Percentiles rank a stretch among this genome's conserved stretches.
Evolutionary conservation across 2,888 invertebrate species (phyloP).

Genomic region (Melieria omissa): DNA sequence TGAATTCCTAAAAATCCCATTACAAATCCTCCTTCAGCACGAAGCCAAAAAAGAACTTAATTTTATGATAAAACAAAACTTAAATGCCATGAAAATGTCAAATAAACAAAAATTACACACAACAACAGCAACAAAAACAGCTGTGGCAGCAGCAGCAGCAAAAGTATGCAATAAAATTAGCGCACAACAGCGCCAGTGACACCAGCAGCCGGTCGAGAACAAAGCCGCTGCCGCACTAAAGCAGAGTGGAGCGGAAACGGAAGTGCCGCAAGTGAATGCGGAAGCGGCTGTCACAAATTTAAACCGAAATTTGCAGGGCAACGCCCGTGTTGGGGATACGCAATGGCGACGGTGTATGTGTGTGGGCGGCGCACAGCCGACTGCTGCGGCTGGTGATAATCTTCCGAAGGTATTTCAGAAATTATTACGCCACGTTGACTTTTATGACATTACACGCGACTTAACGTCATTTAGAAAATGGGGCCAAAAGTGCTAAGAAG

Average conservation of each 20-base stretch:
- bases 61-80: no score
- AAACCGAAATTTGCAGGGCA: neutral
- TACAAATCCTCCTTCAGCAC: no score
- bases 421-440: conserved; percentile 37
- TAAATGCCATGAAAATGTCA: neutral
- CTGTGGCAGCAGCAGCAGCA: neutral
- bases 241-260: no score
- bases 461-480: conserved; percentile 26
- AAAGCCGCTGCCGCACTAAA: no score
- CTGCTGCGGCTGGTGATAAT: conserved; percentile 20
- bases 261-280: neutral
- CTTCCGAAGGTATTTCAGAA: conserved; percentile 30
- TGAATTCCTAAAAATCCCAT: no score
- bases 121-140: neutral
- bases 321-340: neutral
- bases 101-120: neutral
- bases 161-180: neutral
- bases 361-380: neutral
- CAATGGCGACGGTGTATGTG: neutral
- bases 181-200: no score
- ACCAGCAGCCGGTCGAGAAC: no score
- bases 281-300: neutral
- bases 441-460: conserved; percentile 34
- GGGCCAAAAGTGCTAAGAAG: no score
- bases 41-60: no score